Base-by-base conservation (phyloP, 2,888 invertebrate species). In the Morpho helenor region DNA sequence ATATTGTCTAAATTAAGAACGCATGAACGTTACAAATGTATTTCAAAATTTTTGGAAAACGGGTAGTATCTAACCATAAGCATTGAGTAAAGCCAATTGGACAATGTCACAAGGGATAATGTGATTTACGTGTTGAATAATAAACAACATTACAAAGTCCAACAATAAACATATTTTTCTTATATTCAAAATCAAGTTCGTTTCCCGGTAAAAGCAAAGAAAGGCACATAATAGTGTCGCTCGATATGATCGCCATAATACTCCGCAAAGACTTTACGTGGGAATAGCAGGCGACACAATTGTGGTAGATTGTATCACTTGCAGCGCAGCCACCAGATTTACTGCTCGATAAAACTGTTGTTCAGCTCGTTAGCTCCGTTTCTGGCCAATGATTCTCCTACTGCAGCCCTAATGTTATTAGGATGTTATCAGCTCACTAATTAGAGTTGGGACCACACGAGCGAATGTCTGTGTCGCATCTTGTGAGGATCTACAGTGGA, bases 311-410 rank as follows among this genome's bases (percentile, higher is more conserved):
- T 52, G 59, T 66, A 66, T 66, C 65, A 48, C 56, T 55, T 47
- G 57, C 59, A 59, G 60, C 48, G 65, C 61, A 60, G 60, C 62
- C 55, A 57, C 61, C 58, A 62, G 65, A 66, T 65, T 59, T 62
- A 62, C 53, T 59, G 62, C 54, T 54, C 65, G 70, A 74, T 76
- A 69, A 72, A 68, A 72, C 79, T 73, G 77, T 77, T 80, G 77
- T 73, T 75, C 64, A 65, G 75, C 77, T 81, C 75, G 77, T 82
- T 80, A 80, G 73, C 69, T 65, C 62, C 64, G 70, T 72, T 71
- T 71, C 71, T 72, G 59, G 55, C 43, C 56, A 51, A 47, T 50
- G 57, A 59, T 61, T 61, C 55, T 62, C 58, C 50, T 52, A 59
- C 57, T 59, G 59, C 50, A 49, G 50, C 56, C 53, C 62, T 60